Conservation (phyloP, 2,797 vertebrate genomes). For the Cyclura pinguis region DNA sequence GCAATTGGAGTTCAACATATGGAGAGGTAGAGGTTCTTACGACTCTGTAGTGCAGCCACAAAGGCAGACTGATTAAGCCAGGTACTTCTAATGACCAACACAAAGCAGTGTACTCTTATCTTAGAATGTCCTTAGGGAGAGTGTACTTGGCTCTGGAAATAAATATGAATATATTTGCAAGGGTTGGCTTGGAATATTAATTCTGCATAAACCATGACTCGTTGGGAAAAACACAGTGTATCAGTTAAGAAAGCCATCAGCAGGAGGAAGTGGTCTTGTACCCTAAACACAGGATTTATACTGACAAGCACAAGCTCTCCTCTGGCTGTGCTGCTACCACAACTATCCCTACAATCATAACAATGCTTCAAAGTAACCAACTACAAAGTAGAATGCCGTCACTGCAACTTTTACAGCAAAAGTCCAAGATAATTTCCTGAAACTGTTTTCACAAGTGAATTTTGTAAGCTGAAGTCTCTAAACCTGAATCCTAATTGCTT, state of each 20-base stretch:
- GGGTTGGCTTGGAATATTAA: too few species aligned
- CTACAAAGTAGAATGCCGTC: background rate
- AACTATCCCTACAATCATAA: background rate
- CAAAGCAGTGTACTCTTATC: background rate
- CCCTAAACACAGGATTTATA: background rate
- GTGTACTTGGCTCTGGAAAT: background rate
- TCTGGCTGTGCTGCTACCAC: background rate
- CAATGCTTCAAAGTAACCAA: background rate
- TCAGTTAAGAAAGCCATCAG: background rate
- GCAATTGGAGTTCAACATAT: background rate
- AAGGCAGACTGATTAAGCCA: background rate
- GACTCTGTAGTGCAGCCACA: background rate
- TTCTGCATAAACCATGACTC: background rate
- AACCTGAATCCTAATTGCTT: background rate
- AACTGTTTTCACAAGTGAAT: background rate
- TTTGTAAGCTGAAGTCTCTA: background rate
- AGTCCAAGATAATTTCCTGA: slow-evolving; percentile 6
- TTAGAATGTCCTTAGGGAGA: background rate
- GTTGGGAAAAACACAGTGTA: background rate
- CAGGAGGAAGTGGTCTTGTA: background rate
- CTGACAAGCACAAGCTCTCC: background rate
- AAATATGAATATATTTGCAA: background rate
- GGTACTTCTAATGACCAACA: background rate
- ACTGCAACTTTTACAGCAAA: background rate
- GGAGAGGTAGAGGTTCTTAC: background rate